Base-by-base conservation (phyloP, 2,888 invertebrate species). In the Criorhina ranunculi region DNA sequence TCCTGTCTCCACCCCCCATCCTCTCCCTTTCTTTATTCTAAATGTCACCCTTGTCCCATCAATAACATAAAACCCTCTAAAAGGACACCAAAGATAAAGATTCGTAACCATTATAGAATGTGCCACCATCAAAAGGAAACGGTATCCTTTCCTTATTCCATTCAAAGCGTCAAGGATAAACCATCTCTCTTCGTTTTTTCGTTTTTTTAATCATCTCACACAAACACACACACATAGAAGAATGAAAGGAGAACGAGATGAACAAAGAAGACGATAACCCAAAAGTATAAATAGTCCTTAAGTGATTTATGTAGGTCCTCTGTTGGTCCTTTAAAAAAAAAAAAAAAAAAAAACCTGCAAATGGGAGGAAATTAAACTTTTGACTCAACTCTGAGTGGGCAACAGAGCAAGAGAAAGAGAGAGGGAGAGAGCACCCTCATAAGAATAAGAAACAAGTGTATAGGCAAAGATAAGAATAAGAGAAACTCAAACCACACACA, bases 271-370 rank as follows among this genome's bases (percentile, higher is more conserved):
- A 33, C 11, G 8, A 31, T 9, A 70, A 59, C 62, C 70, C 69
- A 51, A 77, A 77, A 53, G 55, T 72, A 78, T 60, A 79, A 81
- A 78, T 78, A 78, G 78, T 72, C 78, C 72, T 72, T 82, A 78
- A 78, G 82, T 82, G 82, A 78, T 82, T 82, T 82, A 82, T 82
- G 77, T 82, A 60, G 78, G 78, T 72, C 70, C 77, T 82, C 64
- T 57, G 29, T 51, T 75, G 69, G 81, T 70, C 81, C 77, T 81
- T 57, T 40, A 37, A 62, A 33, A 29, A 67, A 66, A 5, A 24
- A 44, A 42, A 33, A 67, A 59, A 8, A 29, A 31, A 33, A 53
- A 11, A 29, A 77, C 57, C 70, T 70, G 67, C 55, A 64, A 72
- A 82, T 72, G 35, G 60, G 46, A 72, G 72, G 78, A 82, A 78